A percentile compares a stretch with the other conserved stretches of the same genome.
These are phyloP conservation scores for Galaxias olidus DNA, from an alignment of 2,797 vertebrate species.

Conservation along the genomic window DNA sequence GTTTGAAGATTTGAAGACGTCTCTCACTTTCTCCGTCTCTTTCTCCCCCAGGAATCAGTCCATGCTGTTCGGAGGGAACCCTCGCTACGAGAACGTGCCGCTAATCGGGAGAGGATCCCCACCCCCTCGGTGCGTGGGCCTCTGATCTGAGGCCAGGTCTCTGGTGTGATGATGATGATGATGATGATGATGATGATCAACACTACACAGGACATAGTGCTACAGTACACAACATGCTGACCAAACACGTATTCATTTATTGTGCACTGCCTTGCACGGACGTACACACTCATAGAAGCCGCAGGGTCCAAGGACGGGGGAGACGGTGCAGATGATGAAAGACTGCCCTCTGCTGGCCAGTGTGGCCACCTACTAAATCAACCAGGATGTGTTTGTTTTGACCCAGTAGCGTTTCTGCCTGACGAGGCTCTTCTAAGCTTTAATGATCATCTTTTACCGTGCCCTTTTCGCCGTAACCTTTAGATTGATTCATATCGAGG, in stretches of 20 bases:
- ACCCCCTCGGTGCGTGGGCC: constrained; percentile 88
- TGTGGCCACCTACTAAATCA: too few species aligned
- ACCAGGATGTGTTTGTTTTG: not conserved
- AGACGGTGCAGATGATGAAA: constrained; percentile 40
- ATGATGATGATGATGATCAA: too few species aligned
- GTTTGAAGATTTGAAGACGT: not conserved
- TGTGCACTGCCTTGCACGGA: constrained; percentile 8
- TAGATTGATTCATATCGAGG: too few species aligned
- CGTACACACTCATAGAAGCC: not conserved
- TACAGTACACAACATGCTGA: constrained; percentile 25
- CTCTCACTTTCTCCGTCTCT: not conserved
- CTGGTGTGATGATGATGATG: constrained; percentile 51
- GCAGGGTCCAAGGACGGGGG: not conserved
- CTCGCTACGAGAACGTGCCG: constrained; percentile 94
- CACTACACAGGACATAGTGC: too few species aligned
- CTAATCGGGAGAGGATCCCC: constrained; percentile 94
- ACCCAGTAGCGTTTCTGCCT: not conserved
- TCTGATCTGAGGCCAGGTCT: constrained; percentile 46
- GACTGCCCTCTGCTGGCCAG: constrained; percentile 75
- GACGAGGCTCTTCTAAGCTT: too few species aligned
- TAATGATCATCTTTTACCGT: too few species aligned
- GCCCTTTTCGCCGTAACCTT: too few species aligned
- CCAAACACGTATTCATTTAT: constrained; percentile 9
- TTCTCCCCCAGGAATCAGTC: constrained; percentile 87
- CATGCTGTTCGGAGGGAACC: constrained; percentile 90